phyloP scores from a whole-genome alignment of 2,797 vertebrate genomes.

The Sitta carolinensis region DNA sequence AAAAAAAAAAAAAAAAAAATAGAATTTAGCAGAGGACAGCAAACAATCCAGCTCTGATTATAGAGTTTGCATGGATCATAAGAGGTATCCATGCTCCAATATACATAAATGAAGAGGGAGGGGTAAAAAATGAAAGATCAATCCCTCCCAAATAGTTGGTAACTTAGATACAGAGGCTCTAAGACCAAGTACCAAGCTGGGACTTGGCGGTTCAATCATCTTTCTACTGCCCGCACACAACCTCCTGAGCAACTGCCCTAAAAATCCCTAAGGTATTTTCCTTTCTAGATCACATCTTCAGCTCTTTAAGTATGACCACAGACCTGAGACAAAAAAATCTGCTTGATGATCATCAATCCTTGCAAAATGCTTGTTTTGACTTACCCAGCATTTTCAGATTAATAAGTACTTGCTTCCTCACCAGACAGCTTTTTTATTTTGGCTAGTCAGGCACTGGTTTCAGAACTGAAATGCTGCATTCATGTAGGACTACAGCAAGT shows the following conservation, averaged over 20 bases:
- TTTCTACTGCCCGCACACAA: neutral
- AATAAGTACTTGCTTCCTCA: neutral
- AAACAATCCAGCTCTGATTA: neutral
- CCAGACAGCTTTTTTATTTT: neutral
- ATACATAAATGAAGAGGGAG: neutral
- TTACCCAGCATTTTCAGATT: neutral
- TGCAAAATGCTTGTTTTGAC: neutral
- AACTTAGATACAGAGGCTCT: neutral
- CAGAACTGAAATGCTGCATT: neutral
- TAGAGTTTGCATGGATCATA: neutral
- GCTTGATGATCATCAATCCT: neutral
- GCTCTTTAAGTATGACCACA: neutral
- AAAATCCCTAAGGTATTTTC: neutral
- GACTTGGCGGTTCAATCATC: accelerated
- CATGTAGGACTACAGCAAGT: neutral
- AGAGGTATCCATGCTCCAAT: neutral
- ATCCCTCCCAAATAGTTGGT: neutral
- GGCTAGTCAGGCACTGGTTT: neutral
- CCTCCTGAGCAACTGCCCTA: neutral
- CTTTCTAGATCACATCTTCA: neutral
- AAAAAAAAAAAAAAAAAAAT: neutral
- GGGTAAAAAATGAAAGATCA: neutral
- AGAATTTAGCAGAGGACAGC: neutral
- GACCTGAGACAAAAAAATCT: neutral
- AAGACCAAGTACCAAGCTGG: neutral